Base-by-base conservation (phyloP, 2,797 vertebrate species). In the Neosilurus hyrtlii region DNA sequence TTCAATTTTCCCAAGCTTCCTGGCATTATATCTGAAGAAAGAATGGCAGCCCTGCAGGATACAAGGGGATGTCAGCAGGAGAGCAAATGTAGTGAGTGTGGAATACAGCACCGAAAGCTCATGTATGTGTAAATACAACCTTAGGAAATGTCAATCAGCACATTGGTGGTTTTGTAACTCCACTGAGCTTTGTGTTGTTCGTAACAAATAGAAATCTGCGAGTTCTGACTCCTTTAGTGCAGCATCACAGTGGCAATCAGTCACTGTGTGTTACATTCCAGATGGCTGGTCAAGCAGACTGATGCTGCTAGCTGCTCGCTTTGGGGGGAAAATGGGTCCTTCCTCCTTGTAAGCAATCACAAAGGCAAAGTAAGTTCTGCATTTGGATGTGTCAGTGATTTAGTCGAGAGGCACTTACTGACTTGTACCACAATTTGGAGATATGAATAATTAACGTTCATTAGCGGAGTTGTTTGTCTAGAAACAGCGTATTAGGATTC, bases 231-330 rank as follows among this genome's bases (percentile, higher is more conserved):
- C 67, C 56, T 85, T 84, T 89, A 89, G 92, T 86, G 87, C 86
- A 89, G 88, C 90, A 90, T 92, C 88, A 88, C 85, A 81, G 86
- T 90, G 89, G 89, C 90, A 91, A 88, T 91, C 92, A 92, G 92
- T 93, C 93, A 91, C 90, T 93, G 91, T 88, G 88, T 90, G 92
- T 94, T 93, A 94, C 89, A 92, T 86, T 90, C 92, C 89, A 90
- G 91, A 92, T 93, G 92, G 89, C 89, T 91, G 92, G 91, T 92
- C 92, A 93, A 91, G 90, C 88, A 90, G 91, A 93, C 93, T 88
- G 91, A 90, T 90, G 68, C 88, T 85, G 82, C 61, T 88, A 88
- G 86, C 74, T 86, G 76, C 51, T 66, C 43, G 77, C 76, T 81
- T 74, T n/a, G 56, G 73, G 26, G 83, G 74, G 54, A 51, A 57